phyloP scores from a whole-genome alignment of 2,888 invertebrate genomes.

The Eupelmus urozonus region DNA sequence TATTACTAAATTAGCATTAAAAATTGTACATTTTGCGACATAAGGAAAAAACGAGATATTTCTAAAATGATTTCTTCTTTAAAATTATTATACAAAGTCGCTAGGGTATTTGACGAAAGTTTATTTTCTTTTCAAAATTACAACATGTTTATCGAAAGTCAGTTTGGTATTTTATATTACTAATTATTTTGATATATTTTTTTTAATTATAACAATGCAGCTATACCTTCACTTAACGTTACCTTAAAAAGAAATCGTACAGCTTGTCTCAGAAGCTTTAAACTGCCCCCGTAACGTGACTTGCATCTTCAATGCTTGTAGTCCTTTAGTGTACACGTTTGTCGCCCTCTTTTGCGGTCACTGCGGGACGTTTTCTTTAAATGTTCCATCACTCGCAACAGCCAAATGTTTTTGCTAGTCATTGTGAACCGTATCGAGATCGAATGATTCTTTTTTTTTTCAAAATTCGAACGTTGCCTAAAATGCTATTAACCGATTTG shows the following conservation, averaged over 20 bases:
- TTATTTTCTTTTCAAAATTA: too few species aligned
- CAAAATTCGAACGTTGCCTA: constrained; percentile 28
- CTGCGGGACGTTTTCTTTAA: constrained; percentile 66
- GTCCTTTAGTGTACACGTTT: constrained; percentile 58
- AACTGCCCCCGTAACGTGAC: constrained; percentile 67
- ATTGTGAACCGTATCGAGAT: constrained; percentile 65
- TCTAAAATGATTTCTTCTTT: too few species aligned
- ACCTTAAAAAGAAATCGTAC: neutral
- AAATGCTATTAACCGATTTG: constrained; percentile 48
- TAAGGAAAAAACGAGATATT: too few species aligned
- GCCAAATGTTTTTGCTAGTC: constrained; percentile 63
- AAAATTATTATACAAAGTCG: too few species aligned
- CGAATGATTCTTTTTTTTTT: constrained; percentile 37
- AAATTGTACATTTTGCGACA: too few species aligned
- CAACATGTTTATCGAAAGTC: too few species aligned
- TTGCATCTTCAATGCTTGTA: constrained; percentile 69
- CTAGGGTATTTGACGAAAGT: too few species aligned
- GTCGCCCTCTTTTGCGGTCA: constrained; percentile 38
- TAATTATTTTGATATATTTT: too few species aligned
- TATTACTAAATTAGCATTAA: too few species aligned
- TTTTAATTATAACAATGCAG: too few species aligned
- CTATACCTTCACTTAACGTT: too few species aligned
- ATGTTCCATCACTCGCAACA: constrained; percentile 60
- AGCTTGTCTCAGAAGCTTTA: constrained; percentile 66
- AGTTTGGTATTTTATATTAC: too few species aligned